These are phyloP conservation scores for Takifugu rubripes DNA, from an alignment of 2,797 vertebrate species.

Conservation along the genomic window DNA sequence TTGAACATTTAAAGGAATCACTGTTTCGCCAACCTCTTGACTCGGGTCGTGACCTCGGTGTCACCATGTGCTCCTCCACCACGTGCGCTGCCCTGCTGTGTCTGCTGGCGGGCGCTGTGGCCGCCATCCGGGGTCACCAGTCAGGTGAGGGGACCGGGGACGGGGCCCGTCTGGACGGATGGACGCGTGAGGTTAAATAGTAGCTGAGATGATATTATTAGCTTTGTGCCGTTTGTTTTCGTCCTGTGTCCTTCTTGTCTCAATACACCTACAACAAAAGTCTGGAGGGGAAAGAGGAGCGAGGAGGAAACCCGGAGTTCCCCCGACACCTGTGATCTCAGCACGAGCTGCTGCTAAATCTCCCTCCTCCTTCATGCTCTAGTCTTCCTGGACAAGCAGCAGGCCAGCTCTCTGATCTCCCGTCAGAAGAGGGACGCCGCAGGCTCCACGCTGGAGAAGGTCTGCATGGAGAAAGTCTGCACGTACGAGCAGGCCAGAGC, in stretches of 20 bases:
- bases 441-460: constrained; percentile 68
- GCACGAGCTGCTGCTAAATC: no score
- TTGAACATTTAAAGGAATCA: no score
- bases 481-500: constrained; percentile 76
- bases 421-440: constrained; percentile 67
- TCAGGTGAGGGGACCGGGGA: constrained; percentile 51
- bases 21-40: constrained; percentile 6
- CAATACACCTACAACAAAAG: no score
- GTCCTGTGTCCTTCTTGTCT: no score
- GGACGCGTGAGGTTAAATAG: no score
- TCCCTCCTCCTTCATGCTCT: no score
- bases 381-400: constrained; percentile 75
- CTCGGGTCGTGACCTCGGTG: constrained; percentile 1
- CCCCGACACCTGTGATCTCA: no score
- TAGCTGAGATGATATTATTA: no score
- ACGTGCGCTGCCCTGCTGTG: constrained; percentile 36
- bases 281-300: no score
- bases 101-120: constrained; percentile 47
- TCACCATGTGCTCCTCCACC: constrained; percentile 51
- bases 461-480: constrained; percentile 78
- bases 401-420: constrained; percentile 67
- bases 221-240: no score
- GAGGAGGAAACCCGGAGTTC: no score
- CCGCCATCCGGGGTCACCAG: constrained; percentile 35
- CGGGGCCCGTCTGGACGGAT: no score